Evolutionary conservation across 2,888 invertebrate genomes (phyloP).

Genomic region (Apomyelois bistriatella): DNA sequence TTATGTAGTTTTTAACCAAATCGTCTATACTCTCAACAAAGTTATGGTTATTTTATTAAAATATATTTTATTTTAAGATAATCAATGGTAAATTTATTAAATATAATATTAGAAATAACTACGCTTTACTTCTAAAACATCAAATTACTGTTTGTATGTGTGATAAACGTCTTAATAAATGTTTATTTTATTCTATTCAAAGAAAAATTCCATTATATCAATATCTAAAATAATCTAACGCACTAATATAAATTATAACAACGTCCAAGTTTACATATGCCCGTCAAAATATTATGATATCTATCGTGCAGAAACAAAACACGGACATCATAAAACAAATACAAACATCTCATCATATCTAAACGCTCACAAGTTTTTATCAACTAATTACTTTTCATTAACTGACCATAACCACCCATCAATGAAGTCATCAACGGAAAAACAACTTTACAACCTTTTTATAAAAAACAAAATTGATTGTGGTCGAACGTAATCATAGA

Average conservation of each 20-base stretch:
- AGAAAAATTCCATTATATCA: background rate
- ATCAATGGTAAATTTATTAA: too few species aligned
- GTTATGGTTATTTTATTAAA: too few species aligned
- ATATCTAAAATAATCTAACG: constrained; percentile 11
- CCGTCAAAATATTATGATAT: constrained; percentile 18
- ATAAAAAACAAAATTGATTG: constrained; percentile 10
- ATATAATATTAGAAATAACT: too few species aligned
- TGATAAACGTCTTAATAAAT: too few species aligned
- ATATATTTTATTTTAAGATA: too few species aligned
- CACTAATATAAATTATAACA: constrained; percentile 12
- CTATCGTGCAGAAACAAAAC: constrained; percentile 15
- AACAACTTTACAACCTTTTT: background rate
- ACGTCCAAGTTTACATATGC: constrained; percentile 16
- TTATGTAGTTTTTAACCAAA: too few species aligned
- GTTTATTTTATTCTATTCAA: background rate
- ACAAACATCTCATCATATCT: constrained; percentile 20
- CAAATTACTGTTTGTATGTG: too few species aligned
- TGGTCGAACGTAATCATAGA: constrained; percentile 13
- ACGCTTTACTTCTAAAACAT: too few species aligned
- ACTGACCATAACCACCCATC: constrained; percentile 27
- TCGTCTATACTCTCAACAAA: too few species aligned
- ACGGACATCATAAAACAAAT: constrained; percentile 22
- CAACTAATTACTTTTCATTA: constrained; percentile 22
- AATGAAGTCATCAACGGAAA: background rate
- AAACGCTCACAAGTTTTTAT: constrained; percentile 21